Percentiles rank a stretch among this genome's conserved stretches.
These are phyloP conservation scores for Gila robusta DNA, from an alignment of 2,797 vertebrate genomes.

Conservation along the genomic window DNA sequence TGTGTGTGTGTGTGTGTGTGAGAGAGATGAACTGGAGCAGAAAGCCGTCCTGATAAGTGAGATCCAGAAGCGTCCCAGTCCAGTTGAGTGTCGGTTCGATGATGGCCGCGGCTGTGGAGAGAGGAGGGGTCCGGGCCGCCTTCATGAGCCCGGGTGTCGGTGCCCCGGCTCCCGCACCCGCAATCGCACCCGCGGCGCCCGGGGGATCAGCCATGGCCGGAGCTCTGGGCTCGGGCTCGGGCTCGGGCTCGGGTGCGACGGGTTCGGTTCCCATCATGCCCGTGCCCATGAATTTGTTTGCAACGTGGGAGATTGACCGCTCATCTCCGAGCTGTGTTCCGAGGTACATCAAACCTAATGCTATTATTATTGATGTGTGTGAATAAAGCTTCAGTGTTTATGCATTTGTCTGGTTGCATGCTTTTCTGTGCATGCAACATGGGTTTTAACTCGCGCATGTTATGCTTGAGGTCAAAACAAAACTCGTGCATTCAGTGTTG, in stretches of 20 bases:
- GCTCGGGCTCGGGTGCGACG: constrained; percentile 50
- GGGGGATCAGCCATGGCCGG: constrained; percentile 50
- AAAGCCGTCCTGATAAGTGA: constrained; percentile 24
- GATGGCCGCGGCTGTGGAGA: constrained; percentile 71
- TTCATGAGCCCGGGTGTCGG: constrained; percentile 56
- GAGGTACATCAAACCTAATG: constrained; percentile 59
- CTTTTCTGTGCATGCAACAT: constrained; percentile 20
- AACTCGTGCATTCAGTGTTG: not conserved
- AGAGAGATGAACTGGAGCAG: constrained; percentile 51
- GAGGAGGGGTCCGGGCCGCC: constrained; percentile 64
- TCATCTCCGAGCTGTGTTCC: constrained; percentile 78
- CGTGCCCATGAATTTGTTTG: constrained; percentile 80
- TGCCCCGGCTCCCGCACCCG: constrained; percentile 54
- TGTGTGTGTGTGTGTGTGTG: constrained; percentile 33
- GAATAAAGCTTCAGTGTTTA: not conserved
- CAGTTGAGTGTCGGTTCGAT: constrained; percentile 54
- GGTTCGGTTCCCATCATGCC: constrained; percentile 64
- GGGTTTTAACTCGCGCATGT: constrained; percentile 21
- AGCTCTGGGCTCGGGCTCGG: constrained; percentile 41
- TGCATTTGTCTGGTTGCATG: not conserved
- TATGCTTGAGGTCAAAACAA: constrained; percentile 7
- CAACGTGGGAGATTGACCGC: constrained; percentile 78
- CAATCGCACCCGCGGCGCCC: constrained; percentile 55
- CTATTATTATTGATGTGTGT: constrained; percentile 22
- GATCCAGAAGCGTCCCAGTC: constrained; percentile 39